phyloP scores from a whole-genome alignment of 2,113 vertebrate species.

The Xenus cinereus region DNA sequence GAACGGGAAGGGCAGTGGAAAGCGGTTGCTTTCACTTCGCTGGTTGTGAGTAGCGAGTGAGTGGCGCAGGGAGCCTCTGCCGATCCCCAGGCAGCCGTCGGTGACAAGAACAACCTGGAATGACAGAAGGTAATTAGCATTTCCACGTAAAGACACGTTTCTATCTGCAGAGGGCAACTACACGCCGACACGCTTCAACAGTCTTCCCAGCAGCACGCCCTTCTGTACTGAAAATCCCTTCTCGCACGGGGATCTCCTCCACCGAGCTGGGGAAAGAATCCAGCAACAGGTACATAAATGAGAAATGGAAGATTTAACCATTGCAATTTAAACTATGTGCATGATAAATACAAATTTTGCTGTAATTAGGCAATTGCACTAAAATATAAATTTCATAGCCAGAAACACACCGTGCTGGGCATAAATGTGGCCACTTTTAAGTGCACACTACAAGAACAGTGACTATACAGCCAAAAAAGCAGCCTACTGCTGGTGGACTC shows the following conservation, averaged over 20 bases:
- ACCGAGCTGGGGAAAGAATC: background rate
- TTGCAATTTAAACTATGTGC: background rate
- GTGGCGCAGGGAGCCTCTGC: slow-evolving; percentile 90
- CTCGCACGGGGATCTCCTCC: background rate
- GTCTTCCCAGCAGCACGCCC: background rate
- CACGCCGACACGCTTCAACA: background rate
- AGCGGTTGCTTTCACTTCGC: slow-evolving; percentile 88
- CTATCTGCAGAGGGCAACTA: background rate
- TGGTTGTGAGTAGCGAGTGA: slow-evolving; percentile 87
- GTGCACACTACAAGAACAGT: background rate
- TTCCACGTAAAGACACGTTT: background rate
- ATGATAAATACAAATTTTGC: background rate
- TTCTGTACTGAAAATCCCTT: background rate
- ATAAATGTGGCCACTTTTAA: background rate
- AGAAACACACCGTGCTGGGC: background rate
- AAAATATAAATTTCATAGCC: background rate
- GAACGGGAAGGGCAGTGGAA: slow-evolving; percentile 94
- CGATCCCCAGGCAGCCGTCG: slow-evolving; percentile 94
- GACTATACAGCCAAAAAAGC: background rate
- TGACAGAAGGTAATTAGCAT: background rate
- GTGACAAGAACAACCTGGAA: slow-evolving; percentile 92
- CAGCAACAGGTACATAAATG: background rate
- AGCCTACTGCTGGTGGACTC: background rate
- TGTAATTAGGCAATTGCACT: background rate
- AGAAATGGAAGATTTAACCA: background rate